phyloP scores from a whole-genome alignment of 2,888 invertebrate genomes.

The Pollenia griseotomentosa region DNA sequence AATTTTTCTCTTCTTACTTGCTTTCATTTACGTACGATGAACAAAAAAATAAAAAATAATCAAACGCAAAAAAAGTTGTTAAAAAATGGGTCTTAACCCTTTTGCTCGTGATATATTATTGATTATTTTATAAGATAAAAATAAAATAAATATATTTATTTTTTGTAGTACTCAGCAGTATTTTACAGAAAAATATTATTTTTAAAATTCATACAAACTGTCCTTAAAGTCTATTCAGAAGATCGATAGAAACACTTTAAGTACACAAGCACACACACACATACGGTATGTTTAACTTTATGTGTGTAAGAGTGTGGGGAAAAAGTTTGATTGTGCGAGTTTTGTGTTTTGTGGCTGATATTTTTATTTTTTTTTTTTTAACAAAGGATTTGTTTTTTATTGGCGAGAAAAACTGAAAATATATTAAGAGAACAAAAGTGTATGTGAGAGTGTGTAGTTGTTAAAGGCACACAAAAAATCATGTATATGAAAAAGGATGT shows the following conservation, averaged over 20 bases:
- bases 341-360: not conserved
- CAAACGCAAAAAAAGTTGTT: slow-evolving; percentile 13
- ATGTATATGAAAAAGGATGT: slow-evolving; percentile 57
- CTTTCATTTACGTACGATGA: slow-evolving; percentile 15
- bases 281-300: too few species aligned
- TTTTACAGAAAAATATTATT: not conserved
- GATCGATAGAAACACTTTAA: slow-evolving; percentile 28
- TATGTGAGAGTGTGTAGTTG: not conserved
- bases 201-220: slow-evolving; percentile 30
- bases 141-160: slow-evolving; percentile 33
- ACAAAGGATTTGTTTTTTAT: slow-evolving; percentile 47
- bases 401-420: slow-evolving; percentile 49
- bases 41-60: not conserved
- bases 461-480: not conserved
- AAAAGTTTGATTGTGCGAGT: not conserved
- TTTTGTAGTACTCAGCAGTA: slow-evolving; percentile 49
- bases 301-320: not conserved
- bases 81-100: slow-evolving; percentile 49
- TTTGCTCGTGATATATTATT: slow-evolving; percentile 43
- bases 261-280: not conserved
- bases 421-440: not conserved
- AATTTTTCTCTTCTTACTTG: not conserved
- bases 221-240: slow-evolving; percentile 51
- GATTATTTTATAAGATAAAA: slow-evolving; percentile 66
- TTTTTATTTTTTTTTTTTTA: not conserved